Evolutionary conservation across 2,797 vertebrate species (phyloP).

Genomic region (Premnoplex brunnescens): DNA sequence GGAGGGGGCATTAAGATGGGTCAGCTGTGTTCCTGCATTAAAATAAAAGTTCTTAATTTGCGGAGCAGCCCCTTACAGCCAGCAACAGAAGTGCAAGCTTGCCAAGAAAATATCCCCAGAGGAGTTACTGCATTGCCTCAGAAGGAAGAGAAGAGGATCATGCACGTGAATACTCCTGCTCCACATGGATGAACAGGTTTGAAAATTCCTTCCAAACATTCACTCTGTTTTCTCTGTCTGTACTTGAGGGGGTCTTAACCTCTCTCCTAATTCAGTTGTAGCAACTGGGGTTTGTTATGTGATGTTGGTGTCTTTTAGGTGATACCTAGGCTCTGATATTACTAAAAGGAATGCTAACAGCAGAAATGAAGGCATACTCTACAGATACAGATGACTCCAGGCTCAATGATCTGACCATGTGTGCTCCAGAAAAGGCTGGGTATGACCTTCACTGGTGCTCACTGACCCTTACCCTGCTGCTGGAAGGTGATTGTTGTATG

Average conservation of each 20-base stretch:
- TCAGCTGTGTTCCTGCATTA: not conserved
- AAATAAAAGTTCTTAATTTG: not conserved
- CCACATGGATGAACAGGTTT: rapidly evolving
- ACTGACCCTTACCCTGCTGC: not conserved
- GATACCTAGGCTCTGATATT: too few relatives aligned
- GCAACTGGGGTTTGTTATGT: not conserved
- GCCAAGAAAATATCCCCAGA: not conserved
- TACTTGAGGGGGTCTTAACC: not conserved
- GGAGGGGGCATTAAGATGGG: not conserved
- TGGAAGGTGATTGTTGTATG: not conserved
- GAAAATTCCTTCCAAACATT: not conserved
- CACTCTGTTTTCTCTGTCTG: not conserved
- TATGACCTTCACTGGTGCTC: rapidly evolving
- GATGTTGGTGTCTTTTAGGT: not conserved
- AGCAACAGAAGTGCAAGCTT: not conserved
- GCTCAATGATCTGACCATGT: rapidly evolving
- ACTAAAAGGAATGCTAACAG: not conserved
- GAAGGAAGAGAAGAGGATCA: not conserved
- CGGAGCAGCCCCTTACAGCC: not conserved
- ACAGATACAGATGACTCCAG: not conserved
- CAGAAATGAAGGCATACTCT: not conserved
- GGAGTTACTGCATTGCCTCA: not conserved
- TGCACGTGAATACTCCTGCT: rapidly evolving
- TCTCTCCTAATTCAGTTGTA: not conserved
- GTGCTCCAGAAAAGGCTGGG: not conserved